A percentile compares a stretch with the other conserved stretches of the same genome.
Conservation (phyloP, 2,113 vertebrate genomes). For the Sylvilagus bachmani region DNA sequence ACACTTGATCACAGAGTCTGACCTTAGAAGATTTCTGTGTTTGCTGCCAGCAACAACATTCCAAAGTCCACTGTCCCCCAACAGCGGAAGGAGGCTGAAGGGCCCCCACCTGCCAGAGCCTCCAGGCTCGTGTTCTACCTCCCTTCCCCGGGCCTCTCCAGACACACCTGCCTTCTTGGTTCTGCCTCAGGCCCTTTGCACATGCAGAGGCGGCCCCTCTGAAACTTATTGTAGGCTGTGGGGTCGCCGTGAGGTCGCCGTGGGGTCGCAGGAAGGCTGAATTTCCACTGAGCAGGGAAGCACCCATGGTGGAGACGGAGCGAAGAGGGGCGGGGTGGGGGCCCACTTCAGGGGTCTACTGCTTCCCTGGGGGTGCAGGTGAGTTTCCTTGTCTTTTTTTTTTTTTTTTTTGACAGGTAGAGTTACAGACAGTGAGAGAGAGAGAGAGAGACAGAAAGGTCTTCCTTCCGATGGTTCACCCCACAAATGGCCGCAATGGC, state of each 20-base stretch:
- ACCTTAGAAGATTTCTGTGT: neutral
- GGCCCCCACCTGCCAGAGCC: neutral
- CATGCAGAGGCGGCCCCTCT: constrained; percentile 91
- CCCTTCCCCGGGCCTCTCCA: neutral
- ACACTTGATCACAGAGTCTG: neutral
- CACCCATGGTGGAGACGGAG: constrained; percentile 87
- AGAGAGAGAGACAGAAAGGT: too few species aligned
- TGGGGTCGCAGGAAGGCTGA: constrained; percentile 89
- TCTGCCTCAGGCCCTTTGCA: constrained; percentile 16
- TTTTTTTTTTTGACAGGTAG: too few species aligned
- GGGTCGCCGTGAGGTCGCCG: constrained; percentile 87
- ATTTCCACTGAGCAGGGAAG: constrained; percentile 86
- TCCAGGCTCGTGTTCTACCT: neutral
- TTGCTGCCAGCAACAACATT: neutral
- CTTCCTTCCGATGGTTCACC: too few species aligned
- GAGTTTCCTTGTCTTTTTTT: neutral
- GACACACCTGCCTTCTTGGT: neutral
- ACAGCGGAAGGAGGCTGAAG: neutral
- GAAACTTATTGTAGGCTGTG: constrained; percentile 92
- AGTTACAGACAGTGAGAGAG: too few species aligned
- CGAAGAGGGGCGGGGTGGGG: constrained; percentile 80
- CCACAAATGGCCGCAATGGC: too few species aligned
- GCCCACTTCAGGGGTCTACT: constrained; percentile 72
- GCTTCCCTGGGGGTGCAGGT: constrained; percentile 1
- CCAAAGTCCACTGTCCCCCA: neutral